Conservation (phyloP, 2,888 invertebrate genomes). For the Phortica okadai region DNA sequence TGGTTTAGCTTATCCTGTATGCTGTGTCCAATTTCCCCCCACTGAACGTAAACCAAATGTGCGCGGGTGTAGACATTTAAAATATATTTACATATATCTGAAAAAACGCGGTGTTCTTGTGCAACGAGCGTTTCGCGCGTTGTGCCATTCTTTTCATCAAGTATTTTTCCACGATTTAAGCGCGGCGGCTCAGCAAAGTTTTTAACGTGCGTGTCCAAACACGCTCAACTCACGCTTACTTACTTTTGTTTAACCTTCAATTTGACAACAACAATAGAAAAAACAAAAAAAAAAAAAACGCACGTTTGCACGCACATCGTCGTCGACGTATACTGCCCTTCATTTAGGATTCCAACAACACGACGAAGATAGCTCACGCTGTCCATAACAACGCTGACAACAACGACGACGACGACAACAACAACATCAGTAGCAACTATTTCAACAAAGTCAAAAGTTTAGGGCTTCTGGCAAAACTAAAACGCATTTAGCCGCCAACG, state of each 20-base stretch:
- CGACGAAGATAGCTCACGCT: not conserved
- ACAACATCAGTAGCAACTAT: too few species aligned
- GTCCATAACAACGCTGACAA: not conserved
- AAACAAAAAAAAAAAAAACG: not conserved
- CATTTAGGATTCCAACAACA: not conserved
- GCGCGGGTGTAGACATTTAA: slow-evolving; percentile 11
- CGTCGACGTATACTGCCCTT: not conserved
- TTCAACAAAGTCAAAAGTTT: not conserved
- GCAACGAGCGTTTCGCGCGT: slow-evolving; percentile 23
- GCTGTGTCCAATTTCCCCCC: not conserved
- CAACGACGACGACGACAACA: not conserved
- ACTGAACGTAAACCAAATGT: not conserved
- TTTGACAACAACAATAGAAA: not conserved
- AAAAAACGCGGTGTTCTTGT: slow-evolving; percentile 1
- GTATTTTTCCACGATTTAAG: slow-evolving; percentile 11
- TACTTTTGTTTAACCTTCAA: not conserved
- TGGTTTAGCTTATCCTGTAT: not conserved
- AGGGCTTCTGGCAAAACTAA: not conserved
- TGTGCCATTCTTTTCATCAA: slow-evolving; percentile 22
- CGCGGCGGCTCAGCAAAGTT: not conserved
- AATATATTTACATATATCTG: not conserved
- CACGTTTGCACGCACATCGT: not conserved
- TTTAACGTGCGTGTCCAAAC: slow-evolving; percentile 25
- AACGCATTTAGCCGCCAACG: slow-evolving; percentile 46
- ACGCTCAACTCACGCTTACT: slow-evolving; percentile 3